Evolutionary conservation across 2,888 invertebrate species (phyloP), one percentile per base, ranked within the genome.

Genomic region (Standfussiana lucernea): DNA sequence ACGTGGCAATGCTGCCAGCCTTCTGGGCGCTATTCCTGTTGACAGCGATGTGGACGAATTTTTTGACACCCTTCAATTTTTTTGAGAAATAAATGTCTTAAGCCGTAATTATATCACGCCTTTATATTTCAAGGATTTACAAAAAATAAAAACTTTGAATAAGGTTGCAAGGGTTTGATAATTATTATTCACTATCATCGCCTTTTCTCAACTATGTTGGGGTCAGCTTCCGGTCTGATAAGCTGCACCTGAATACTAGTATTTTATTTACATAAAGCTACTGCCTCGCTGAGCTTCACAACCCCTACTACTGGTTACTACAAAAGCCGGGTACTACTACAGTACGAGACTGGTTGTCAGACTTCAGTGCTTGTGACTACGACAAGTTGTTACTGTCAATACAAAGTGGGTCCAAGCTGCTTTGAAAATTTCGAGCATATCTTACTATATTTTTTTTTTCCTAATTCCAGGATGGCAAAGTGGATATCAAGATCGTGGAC

Each of bases 401-500:
- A 45, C 7, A 28, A 45, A 45, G 15, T 24, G 0, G 13, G 18
- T 11, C 40, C 32, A 40, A 50, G 4, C 28, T 47, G 10, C 21
- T 47, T 11, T 50, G 32, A 67, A 40, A 35, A 2, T 78, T 13
- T n/a, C 18, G 18, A 6, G 6, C 35, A 24, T 7, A 28, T 28
- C 18, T 28, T 35, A 53, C 18, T 13, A 45, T 67, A 8, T 15
- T 4, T 2, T 18, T 21, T 21, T 40, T 42, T 15, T 28, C 2
- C 5, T 50, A 0, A 40, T 76, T 84, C n/a, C 53, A 81, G 76
- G 71, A 82, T 8, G 92, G 91, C 7, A 80, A 75, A 1, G 53
- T 93, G 0, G 83, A 92, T 8, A 82, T 92, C n/a, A 89, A 92
- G 21, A 84, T 92, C 1, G 90, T 95, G 32, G 95, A 95, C 82